These are phyloP conservation scores for Lycocorax pyrrhopterus DNA, from an alignment of 2,113 vertebrate species.

Conservation along the genomic window DNA sequence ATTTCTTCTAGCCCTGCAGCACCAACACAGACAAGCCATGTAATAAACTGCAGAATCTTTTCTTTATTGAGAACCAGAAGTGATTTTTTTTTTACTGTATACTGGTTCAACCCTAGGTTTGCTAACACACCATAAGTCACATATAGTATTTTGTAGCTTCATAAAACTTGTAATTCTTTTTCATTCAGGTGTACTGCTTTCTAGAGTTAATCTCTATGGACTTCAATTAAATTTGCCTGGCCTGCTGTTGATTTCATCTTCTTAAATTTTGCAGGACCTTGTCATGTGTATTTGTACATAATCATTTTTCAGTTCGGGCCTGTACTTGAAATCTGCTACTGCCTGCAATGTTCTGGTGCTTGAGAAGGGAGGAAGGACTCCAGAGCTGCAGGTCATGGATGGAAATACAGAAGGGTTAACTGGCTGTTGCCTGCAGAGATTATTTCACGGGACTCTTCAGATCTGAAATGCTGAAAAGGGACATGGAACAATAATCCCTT, in stretches of 20 bases:
- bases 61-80: neutral
- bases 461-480: neutral
- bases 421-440: neutral
- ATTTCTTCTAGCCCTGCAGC: constrained; percentile 43
- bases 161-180: neutral
- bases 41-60: constrained; percentile 44
- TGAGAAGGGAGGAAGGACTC: neutral
- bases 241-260: neutral
- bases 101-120: neutral
- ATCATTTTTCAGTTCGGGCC: neutral
- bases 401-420: neutral
- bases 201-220: neutral
- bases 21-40: neutral
- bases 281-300: neutral
- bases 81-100: neutral
- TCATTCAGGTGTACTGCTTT: neutral
- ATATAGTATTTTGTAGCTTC: neutral
- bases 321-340: neutral
- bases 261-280: neutral
- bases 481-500: neutral
- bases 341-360: neutral
- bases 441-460: neutral
- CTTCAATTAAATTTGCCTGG: neutral
- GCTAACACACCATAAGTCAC: neutral
- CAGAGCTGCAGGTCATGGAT: neutral